These are phyloP conservation scores for Griposia aprilina DNA, from an alignment of 2,888 invertebrate species.

Conservation along the genomic window DNA sequence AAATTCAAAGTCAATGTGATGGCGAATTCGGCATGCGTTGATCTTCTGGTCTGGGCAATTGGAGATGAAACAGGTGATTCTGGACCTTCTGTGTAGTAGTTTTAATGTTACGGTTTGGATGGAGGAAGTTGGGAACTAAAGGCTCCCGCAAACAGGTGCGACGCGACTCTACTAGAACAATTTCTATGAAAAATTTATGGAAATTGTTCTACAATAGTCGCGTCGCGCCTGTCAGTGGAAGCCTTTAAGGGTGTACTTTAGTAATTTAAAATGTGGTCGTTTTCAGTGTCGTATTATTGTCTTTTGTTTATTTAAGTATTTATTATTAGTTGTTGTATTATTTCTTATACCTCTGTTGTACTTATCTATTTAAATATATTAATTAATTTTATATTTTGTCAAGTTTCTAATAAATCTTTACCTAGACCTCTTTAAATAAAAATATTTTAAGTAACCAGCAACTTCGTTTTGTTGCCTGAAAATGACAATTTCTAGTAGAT, in stretches of 20 bases:
- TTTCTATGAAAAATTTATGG: no score
- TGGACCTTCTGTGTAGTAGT: slow-evolving; percentile 13
- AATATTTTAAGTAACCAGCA: neutral
- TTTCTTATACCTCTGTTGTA: slow-evolving; percentile 26
- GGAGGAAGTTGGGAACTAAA: neutral
- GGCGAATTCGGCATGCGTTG: slow-evolving; percentile 99
- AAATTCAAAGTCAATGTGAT: slow-evolving; percentile 98
- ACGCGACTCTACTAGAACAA: no score
- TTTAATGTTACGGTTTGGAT: slow-evolving; percentile 6
- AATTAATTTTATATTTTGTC: slow-evolving; percentile 19
- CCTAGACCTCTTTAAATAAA: neutral
- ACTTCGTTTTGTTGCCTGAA: neutral
- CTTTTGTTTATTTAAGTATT: slow-evolving; percentile 9
- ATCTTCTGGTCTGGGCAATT: slow-evolving; percentile 99
- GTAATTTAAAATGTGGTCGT: neutral
- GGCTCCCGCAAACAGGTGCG: no score
- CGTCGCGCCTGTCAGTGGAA: no score
- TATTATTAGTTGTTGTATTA: slow-evolving; percentile 20
- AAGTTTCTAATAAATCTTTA: slow-evolving; percentile 35
- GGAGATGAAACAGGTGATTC: slow-evolving; percentile 97
- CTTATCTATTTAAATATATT: slow-evolving; percentile 16
- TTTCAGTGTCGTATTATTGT: slow-evolving; percentile 4
- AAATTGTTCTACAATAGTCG: no score
- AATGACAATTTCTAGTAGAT: neutral
- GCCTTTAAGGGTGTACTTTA: no score